Percentiles rank a stretch among this genome's conserved stretches.
Conservation (phyloP, 2,888 invertebrate species). For the Acronicta aceris region DNA sequence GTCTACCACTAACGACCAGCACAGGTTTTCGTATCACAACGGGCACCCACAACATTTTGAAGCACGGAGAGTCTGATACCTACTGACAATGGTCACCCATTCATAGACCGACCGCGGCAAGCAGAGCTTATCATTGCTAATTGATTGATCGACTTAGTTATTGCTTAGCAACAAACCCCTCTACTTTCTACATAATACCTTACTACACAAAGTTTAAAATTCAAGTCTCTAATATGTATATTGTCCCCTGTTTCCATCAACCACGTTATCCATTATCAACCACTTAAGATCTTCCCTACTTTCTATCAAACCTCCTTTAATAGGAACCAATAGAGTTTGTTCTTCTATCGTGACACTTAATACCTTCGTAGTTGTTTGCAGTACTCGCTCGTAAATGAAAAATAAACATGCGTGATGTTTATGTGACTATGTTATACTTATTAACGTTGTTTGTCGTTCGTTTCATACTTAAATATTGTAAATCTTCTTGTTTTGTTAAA, state of each 20-base stretch:
- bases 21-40: no score
- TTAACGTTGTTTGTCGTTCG: conserved; percentile 77
- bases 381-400: conserved; percentile 84
- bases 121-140: no score
- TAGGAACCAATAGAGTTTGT: conserved; percentile 50
- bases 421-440: conserved; percentile 79
- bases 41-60: no score
- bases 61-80: no score
- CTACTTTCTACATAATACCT: no score
- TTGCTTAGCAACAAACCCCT: no score
- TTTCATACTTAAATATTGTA: conserved; percentile 63
- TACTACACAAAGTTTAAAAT: neutral
- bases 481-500: conserved; percentile 41
- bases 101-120: no score
- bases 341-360: conserved; percentile 66
- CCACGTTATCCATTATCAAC: conserved; percentile 15
- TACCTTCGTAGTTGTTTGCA: conserved; percentile 67
- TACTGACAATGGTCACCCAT: no score
- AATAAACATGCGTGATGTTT: conserved; percentile 86
- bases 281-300: conserved; percentile 10
- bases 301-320: conserved; percentile 12
- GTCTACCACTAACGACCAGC: no score
- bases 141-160: no score
- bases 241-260: conserved; percentile 24
- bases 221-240: neutral